Conservation (phyloP, 92 coral and sea anemone species). For the Anthopleura xanthogrammica region DNA sequence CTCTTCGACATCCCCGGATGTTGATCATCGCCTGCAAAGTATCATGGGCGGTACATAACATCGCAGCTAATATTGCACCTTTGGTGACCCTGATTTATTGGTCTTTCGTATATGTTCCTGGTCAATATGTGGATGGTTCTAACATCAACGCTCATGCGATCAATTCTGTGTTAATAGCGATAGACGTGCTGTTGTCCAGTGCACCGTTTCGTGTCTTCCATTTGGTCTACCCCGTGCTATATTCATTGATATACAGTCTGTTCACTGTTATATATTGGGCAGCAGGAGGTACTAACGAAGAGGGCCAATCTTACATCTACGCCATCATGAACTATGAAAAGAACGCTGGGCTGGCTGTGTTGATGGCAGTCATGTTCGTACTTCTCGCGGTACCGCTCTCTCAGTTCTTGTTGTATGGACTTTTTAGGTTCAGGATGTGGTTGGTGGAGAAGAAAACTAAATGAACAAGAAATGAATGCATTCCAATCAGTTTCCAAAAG, state of each 20-base stretch:
- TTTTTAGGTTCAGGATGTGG: slow-evolving; percentile 59
- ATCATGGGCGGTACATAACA: slow-evolving; percentile 60
- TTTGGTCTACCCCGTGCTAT: slow-evolving; percentile 52
- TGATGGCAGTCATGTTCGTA: slow-evolving; percentile 43
- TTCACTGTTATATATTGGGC: slow-evolving; percentile 71
- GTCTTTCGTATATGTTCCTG: slow-evolving; percentile 56
- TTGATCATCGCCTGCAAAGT: slow-evolving; percentile 60
- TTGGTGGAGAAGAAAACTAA: slow-evolving; percentile 16
- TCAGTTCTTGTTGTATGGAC: slow-evolving; percentile 53
- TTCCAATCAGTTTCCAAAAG: background rate
- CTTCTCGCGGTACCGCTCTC: slow-evolving; percentile 59
- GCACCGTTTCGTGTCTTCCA: slow-evolving; percentile 69
- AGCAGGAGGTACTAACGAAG: slow-evolving; percentile 62
- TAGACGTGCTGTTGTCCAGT: slow-evolving; percentile 58
- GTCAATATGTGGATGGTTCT: slow-evolving; percentile 40
- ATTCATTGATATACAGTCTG: slow-evolving; percentile 30
- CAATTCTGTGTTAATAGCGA: slow-evolving; percentile 52
- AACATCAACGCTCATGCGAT: slow-evolving; percentile 70
- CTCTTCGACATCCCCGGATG: slow-evolving; percentile 33
- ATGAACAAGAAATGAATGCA: background rate
- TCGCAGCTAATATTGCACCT: slow-evolving; percentile 62
- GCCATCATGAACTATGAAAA: slow-evolving; percentile 57
- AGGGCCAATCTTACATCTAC: slow-evolving; percentile 61
- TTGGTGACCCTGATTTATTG: slow-evolving; percentile 74
- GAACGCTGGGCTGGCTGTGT: slow-evolving; percentile 40